Base-by-base conservation (phyloP, 1,140 invertebrate genomes). In the Drosophila tsacasi region DNA sequence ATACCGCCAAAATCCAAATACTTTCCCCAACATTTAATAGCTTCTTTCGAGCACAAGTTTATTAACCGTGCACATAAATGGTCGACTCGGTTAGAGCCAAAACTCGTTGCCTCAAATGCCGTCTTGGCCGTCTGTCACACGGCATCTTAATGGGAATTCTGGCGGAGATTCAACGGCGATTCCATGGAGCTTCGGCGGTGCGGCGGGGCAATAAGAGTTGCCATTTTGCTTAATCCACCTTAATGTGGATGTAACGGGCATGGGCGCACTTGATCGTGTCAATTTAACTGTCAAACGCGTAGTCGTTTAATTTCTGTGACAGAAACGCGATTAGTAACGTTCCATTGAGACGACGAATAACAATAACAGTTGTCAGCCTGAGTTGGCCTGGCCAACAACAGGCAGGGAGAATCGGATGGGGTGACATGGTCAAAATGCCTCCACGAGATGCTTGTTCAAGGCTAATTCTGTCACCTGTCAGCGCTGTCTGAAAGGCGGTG, bases 391-490 rank as follows among this genome's bases (percentile, higher is more conserved):
- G 30, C 32, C 52, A 23, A 4, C n/a, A 7, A 7, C n/a, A 7
- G 27, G 1, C n/a, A 37, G 9, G 1, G 15, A 5, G 52, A 37
- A 44, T 46, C 35, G 57, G 37, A 23, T 42, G 39, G 39, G 63
- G 58, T 63, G 63, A 66, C 63, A 66, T 19, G 63, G 63, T 60
- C 63, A 63, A 66, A 66, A 66, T 63, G 30, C 58, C 63, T 65
- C 7, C 58, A 44, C 63, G 63, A 42, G 55, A 40, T 37, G 37
- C 27, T 39, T 66, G 74, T 82, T 91, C 89, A 91, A 91, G 87
- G 89, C 89, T 84, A 91, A 84, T 91, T 81, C 81, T 91, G 89
- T 87, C 83, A 91, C 78, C 76, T 91, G 87, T 91, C 89, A 91
- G 79, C 83, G 75, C 71, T 83, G 86, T 91, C 87, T 77, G 79